These are phyloP conservation scores for Simalia tracyae DNA, from an alignment of 2,797 vertebrate species.

Conservation along the genomic window DNA sequence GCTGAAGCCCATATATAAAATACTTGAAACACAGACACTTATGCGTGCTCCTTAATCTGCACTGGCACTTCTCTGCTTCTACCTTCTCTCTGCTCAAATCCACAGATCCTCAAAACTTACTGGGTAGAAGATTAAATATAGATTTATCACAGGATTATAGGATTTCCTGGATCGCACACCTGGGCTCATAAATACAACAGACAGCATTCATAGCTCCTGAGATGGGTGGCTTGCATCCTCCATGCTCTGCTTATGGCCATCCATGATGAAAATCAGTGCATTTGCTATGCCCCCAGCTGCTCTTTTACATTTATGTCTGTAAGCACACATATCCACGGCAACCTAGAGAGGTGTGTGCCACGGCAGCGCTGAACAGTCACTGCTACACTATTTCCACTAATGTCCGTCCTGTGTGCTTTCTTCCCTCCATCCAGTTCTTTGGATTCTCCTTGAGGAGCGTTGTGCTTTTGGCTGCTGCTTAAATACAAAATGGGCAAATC, in stretches of 20 bases:
- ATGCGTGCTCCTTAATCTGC: not conserved
- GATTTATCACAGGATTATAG: constrained; percentile 9
- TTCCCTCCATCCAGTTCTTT: constrained; percentile 40
- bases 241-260: not conserved
- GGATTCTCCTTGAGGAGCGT: constrained; percentile 51
- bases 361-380: constrained; percentile 41
- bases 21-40: not conserved
- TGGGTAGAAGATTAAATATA: not conserved
- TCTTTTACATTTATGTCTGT: not conserved
- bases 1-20: not conserved
- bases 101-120: not conserved
- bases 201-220: not conserved
- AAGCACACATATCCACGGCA: constrained; percentile 1
- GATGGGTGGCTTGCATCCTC: not conserved
- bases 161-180: constrained; percentile 11
- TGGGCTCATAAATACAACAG: constrained; percentile 6
- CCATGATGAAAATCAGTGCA: not conserved
- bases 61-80: not conserved
- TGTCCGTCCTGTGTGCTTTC: constrained; percentile 47
- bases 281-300: not conserved
- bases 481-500: constrained; percentile 47
- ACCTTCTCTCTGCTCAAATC: not conserved
- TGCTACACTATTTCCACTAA: constrained; percentile 60
- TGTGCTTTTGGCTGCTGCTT: constrained; percentile 51
- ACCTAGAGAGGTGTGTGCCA: constrained; percentile 13